These are phyloP conservation scores for Aphelenchoides avenae DNA, from an alignment of 1,140 invertebrate genomes.

Conservation along the genomic window DNA sequence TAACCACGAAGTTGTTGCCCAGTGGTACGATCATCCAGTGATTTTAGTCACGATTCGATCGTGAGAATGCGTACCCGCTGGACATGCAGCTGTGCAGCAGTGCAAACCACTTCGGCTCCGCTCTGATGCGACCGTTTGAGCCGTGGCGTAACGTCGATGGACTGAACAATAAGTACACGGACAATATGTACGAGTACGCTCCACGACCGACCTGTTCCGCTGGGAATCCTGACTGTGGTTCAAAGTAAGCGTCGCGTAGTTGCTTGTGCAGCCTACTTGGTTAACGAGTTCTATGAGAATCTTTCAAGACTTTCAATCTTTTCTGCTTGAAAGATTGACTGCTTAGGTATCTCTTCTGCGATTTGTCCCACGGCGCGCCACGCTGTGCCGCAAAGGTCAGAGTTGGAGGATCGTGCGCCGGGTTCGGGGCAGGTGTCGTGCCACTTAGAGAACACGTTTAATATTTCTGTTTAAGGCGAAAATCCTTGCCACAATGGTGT, in stretches of 20 bases:
- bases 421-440: conserved; percentile 13
- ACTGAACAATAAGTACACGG: conserved; percentile 52
- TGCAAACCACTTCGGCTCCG: conserved; percentile 46
- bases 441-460: conserved; percentile 4
- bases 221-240: conserved; percentile 44
- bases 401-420: conserved; percentile 17
- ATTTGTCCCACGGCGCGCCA: conserved; percentile 25
- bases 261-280: no score
- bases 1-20: conserved; percentile 33
- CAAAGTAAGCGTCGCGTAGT: conserved; percentile 42
- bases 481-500: conserved; percentile 20
- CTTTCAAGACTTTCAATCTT: no score
- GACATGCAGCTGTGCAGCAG: conserved; percentile 39
- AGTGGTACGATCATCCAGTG: conserved; percentile 19
- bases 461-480: conserved; percentile 3
- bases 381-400: conserved; percentile 42
- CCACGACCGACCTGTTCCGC: conserved; percentile 47
- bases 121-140: conserved; percentile 44
- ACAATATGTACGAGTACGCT: conserved; percentile 53
- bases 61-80: conserved; percentile 40
- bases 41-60: conserved; percentile 33
- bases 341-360: conserved; percentile 62
- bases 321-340: no score
- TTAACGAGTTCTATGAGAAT: no score
- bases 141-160: conserved; percentile 56